Evolutionary conservation across 2,797 vertebrate genomes (phyloP), one percentile per base, ranked within the genome.

Genomic region (Miichthys miiuy): DNA sequence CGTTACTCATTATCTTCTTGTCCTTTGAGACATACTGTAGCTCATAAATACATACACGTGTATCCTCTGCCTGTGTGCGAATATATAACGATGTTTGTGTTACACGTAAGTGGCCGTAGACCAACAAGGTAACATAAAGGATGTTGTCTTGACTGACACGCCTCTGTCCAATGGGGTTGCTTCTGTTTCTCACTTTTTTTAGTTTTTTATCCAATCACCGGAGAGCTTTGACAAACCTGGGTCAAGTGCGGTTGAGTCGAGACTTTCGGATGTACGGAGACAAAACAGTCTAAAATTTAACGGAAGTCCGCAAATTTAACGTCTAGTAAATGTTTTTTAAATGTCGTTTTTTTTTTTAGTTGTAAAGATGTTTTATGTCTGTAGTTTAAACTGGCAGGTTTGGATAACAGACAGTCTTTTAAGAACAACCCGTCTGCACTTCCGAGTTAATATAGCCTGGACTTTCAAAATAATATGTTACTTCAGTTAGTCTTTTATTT

Each of bases 171-270:
- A 92, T 91, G 0, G 47, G 3, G 20, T 70, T 16, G 6, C 20
- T 2, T 18, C 2, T 38, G 2, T 60, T 27, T 17, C 10, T 27
- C 3, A 58, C 68, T 85, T 89, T 80, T 79, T 46, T 0, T n/a
- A n/a, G n/a, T 17, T 85, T 87, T 75, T 46, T 0, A 67, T 34
- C 93, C 93, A 95, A 94, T 95, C 81, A 65, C 3, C 4, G 57
- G 16, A 6, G 30, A 6, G 62, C 12, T 48, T 71, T 48, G 25
- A 61, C 44, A 23, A 23, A 9, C 67, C 16, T 3, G 1, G 2
- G 27, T 54, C 70, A 92, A 73, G 89, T 83, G 56, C 60, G 87
- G 87, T 91, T 92, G 88, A 77, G 63, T 68, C 18, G 52, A 57
- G 23, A 54, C 34, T 57, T 13, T 51, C 23, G 2, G 46, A 54